These are phyloP conservation scores for Gastracanthus pulcherrimus DNA, from an alignment of 2,888 invertebrate species.

Conservation along the genomic window DNA sequence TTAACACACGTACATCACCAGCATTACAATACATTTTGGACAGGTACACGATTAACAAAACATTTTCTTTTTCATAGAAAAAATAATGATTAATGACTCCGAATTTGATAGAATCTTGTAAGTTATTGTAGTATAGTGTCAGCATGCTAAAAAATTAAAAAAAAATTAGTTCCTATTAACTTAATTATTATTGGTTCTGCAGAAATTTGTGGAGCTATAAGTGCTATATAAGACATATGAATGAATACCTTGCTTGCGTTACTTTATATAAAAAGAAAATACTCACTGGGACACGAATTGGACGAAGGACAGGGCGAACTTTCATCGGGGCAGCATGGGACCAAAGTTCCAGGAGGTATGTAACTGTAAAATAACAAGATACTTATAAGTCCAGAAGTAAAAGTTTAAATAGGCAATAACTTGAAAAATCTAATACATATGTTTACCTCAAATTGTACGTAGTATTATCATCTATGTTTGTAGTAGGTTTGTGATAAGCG, in stretches of 20 bases:
- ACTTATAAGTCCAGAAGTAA: background rate
- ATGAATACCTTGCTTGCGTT: too few species aligned
- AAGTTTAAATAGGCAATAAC: background rate
- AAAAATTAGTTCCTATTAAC: too few species aligned
- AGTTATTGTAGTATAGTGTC: background rate
- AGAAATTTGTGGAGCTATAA: too few species aligned
- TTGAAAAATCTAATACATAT: background rate
- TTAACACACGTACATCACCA: background rate
- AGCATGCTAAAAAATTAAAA: slow-evolving; percentile 33
- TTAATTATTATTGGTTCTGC: too few species aligned
- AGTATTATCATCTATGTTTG: slow-evolving; percentile 80
- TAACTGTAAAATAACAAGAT: slow-evolving; percentile 63
- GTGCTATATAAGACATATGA: too few species aligned
- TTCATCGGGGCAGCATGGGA: slow-evolving; percentile 58
- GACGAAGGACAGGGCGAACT: slow-evolving; percentile 32
- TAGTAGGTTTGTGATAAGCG: slow-evolving; percentile 74
- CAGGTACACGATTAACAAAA: background rate
- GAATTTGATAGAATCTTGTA: slow-evolving; percentile 32
- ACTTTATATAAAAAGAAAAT: too few species aligned
- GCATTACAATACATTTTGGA: slow-evolving; percentile 3
- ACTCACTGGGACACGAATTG: slow-evolving; percentile 22
- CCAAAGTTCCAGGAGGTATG: slow-evolving; percentile 69
- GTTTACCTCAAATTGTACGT: slow-evolving; percentile 81
- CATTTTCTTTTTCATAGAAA: slow-evolving; percentile 50
- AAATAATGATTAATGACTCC: slow-evolving; percentile 31